Base-by-base conservation (phyloP, 2,797 vertebrate species). In the Enteromius radiatus region DNA sequence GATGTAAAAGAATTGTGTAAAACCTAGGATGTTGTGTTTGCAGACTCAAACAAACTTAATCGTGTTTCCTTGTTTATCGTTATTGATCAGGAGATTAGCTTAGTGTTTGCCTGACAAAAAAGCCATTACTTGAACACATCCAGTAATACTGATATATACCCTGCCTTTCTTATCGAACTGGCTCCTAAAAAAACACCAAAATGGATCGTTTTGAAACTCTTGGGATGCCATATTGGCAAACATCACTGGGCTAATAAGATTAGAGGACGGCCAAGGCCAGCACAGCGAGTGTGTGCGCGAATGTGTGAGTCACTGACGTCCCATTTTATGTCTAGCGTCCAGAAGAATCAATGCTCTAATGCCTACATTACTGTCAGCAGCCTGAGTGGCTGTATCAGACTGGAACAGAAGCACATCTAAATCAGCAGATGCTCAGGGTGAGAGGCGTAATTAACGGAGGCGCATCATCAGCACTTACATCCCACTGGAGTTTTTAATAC, bases 381-480 rank as follows among this genome's bases (percentile, higher is more conserved):
- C 76, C 76, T 61, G 67, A 63, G 81, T 87, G 81, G 76, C 68
- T 87, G 87, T 90, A 93, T 95, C 93, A 91, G 89, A 71, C 79
- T 41, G 65, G 64, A 89, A 89, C 92, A 94, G 92, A 92, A 90
- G 89, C 90, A 76, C 84, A 90, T 92, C 88, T 90, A 91, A 92
- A 92, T 93, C 88, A 93, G 89, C 92, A 91, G 89, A 91, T 92
- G 90, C 89, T 93, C 91, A 83, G 84, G 41, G 84, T 61, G 88
- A 91, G 81, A 88, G 76, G 80, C 65, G 88, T 88, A 91, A 92
- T 94, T 93, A 94, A 93, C 91, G 87, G 88, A 86, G 90, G 84
- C 74, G 85, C 91, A 89, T 86, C 84, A 89, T 93, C 90, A 90
- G 90, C 89, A 41, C 82, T 86, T 78, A 86, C 73, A 78, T 84